Conservation (phyloP, 2,888 invertebrate species). For the Agonopterix arenella region DNA sequence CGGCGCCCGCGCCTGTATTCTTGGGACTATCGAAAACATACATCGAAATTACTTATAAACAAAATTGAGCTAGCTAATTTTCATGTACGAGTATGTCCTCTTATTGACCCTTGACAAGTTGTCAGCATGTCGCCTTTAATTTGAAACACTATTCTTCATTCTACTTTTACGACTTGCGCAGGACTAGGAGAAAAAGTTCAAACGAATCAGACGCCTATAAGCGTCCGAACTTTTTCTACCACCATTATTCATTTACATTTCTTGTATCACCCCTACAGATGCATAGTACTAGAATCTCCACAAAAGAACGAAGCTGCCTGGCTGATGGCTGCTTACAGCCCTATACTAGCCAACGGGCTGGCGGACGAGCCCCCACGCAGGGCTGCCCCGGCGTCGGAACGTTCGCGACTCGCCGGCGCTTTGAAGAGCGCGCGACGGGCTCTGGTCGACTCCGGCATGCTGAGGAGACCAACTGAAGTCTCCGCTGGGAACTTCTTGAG, state of each 20-base stretch:
- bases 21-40: too few species aligned
- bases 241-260: background rate
- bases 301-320: slow-evolving; percentile 95
- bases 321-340: slow-evolving; percentile 93
- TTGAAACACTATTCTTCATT: too few species aligned
- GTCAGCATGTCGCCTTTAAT: too few species aligned
- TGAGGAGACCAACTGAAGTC: slow-evolving; percentile 87
- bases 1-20: too few species aligned
- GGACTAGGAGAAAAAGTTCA: too few species aligned
- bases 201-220: too few species aligned
- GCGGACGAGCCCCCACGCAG: slow-evolving; percentile 79
- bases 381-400: slow-evolving; percentile 90
- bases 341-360: slow-evolving; percentile 88
- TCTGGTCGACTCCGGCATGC: slow-evolving; percentile 87
- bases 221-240: background rate
- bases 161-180: too few species aligned
- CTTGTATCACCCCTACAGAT: slow-evolving; percentile 69
- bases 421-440: slow-evolving; percentile 89
- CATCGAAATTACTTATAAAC: too few species aligned
- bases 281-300: slow-evolving; percentile 94
- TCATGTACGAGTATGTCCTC: too few species aligned
- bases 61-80: too few species aligned
- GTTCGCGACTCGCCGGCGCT: slow-evolving; percentile 91
- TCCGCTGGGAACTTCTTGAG: slow-evolving; percentile 90
- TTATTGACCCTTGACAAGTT: too few species aligned